Conservation (phyloP, 1,140 invertebrate species). For the Aphelenchoides fujianensis region DNA sequence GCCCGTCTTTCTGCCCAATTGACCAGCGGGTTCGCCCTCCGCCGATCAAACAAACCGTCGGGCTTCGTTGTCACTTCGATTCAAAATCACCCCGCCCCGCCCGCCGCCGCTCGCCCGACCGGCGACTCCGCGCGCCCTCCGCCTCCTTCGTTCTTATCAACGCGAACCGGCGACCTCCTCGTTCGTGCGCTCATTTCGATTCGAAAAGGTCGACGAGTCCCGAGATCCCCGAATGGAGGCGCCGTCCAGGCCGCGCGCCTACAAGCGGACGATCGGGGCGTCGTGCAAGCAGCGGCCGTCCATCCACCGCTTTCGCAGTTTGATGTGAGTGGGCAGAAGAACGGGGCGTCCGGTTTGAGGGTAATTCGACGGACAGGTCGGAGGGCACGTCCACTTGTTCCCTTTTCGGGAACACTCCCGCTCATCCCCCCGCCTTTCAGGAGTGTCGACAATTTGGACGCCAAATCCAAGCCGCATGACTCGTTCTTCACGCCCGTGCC, state of each 20-base stretch:
- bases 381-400: too few species aligned
- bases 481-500: not conserved
- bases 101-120: too few species aligned
- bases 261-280: not conserved
- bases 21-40: too few species aligned
- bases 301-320: slow-evolving; percentile 2
- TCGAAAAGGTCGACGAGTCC: too few species aligned
- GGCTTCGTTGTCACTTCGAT: not conserved
- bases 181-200: too few species aligned
- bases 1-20: too few species aligned
- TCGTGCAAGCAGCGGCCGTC: slow-evolving; percentile 2
- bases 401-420: not conserved
- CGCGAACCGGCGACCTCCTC: too few species aligned
- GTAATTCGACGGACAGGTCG: not conserved
- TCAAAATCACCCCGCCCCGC: not conserved
- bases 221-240: too few species aligned
- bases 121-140: too few species aligned
- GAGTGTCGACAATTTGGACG: slow-evolving; percentile 2
- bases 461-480: not conserved
- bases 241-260: not conserved
- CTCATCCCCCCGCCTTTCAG: not conserved
- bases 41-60: too few species aligned
- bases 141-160: too few species aligned
- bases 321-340: not conserved
- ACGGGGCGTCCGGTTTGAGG: not conserved